Conservation (phyloP, 2,797 vertebrate species). For the Calcarius lapponicus region DNA sequence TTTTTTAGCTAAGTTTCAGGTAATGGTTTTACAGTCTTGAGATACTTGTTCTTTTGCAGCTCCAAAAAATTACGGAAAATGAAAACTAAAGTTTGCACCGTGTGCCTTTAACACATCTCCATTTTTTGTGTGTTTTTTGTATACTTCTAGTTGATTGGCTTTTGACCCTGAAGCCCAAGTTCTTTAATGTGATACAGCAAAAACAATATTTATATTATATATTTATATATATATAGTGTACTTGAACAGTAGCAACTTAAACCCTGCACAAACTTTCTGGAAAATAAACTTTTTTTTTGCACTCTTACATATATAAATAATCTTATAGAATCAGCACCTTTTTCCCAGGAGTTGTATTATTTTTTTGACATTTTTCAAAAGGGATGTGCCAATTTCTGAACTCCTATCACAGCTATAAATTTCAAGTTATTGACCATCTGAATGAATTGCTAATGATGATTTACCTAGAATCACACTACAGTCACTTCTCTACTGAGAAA, state of each 20-base stretch:
- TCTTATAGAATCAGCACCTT: slow-evolving; percentile 89
- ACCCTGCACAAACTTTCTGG: slow-evolving; percentile 80
- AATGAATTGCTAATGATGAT: slow-evolving; percentile 88
- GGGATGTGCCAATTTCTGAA: slow-evolving; percentile 84
- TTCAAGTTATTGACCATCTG: slow-evolving; percentile 86
- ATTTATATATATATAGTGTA: slow-evolving; percentile 74
- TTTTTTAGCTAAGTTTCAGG: slow-evolving; percentile 64
- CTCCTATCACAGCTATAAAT: slow-evolving; percentile 85
- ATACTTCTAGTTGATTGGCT: slow-evolving; percentile 60
- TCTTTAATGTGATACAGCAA: slow-evolving; percentile 77
- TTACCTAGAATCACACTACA: slow-evolving; percentile 88
- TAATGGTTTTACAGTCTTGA: slow-evolving; percentile 65
- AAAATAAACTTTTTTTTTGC: slow-evolving; percentile 77
- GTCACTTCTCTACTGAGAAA: slow-evolving; percentile 90
- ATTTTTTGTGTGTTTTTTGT: slow-evolving; percentile 53
- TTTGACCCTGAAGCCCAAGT: slow-evolving; percentile 77
- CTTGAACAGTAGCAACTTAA: slow-evolving; percentile 80
- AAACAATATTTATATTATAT: slow-evolving; percentile 75
- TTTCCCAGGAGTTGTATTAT: slow-evolving; percentile 82
- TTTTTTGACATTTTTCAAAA: slow-evolving; percentile 74
- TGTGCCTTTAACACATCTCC: slow-evolving; percentile 64
- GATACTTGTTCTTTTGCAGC: slow-evolving; percentile 69
- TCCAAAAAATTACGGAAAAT: slow-evolving; percentile 63
- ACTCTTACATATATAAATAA: slow-evolving; percentile 83
- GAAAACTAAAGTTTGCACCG: slow-evolving; percentile 64